Conservation (phyloP, 2,113 vertebrate species). For the Psophia crepitans region DNA sequence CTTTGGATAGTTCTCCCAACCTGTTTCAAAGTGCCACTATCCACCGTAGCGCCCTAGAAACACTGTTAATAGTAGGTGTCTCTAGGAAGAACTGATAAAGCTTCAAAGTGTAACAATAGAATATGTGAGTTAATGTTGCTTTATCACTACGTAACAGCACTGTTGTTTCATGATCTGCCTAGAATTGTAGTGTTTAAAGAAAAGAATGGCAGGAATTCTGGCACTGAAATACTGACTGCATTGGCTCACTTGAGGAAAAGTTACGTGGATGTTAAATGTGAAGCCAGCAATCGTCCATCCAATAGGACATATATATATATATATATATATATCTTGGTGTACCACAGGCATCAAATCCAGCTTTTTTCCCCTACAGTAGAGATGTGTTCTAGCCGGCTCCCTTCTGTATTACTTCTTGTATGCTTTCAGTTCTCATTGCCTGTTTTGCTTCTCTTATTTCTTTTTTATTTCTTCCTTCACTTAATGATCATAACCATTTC, state of each 20-base stretch:
- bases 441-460: not conserved
- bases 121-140: not conserved
- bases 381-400: not conserved
- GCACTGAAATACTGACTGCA: not conserved
- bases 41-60: not conserved
- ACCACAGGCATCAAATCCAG: not conserved
- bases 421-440: not conserved
- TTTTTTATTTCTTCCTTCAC: not conserved
- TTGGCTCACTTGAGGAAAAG: not conserved
- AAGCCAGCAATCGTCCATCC: not conserved
- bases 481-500: not conserved
- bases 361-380: not conserved
- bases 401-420: not conserved
- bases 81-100: not conserved
- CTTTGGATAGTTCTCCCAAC: not conserved
- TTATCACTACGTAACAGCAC: not conserved
- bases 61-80: not conserved
- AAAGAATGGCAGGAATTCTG: not conserved
- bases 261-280: not conserved
- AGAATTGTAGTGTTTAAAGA: not conserved
- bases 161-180: not conserved
- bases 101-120: not conserved
- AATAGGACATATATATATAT: not conserved
- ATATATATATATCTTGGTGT: not conserved
- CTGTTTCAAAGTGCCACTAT: not conserved